Evolutionary conservation across 2,797 vertebrate species (phyloP).

Genomic region (Phaenicophaeus curvirostris): DNA sequence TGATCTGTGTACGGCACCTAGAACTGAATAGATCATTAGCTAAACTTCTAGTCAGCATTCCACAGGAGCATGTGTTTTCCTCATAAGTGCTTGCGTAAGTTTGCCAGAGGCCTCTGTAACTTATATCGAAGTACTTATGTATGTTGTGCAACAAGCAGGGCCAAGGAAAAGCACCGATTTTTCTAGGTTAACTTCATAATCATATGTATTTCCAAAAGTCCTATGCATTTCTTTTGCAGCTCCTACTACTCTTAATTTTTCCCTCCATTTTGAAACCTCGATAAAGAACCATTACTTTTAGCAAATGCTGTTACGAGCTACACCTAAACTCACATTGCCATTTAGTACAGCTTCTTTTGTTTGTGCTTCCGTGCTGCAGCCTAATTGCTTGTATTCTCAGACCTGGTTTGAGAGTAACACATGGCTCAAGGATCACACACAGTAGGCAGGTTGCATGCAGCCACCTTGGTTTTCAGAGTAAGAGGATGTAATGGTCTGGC

Average conservation of each 20-base stretch:
- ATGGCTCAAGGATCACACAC: fast-evolving
- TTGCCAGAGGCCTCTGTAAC: not conserved
- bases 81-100: not conserved
- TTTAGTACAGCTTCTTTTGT: not conserved
- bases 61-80: conserved; percentile 2
- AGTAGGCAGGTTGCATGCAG: not conserved
- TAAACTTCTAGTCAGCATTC: conserved; percentile 46
- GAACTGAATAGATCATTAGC: conserved; percentile 53
- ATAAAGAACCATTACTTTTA: not conserved
- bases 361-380: not conserved
- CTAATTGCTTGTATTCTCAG: not conserved
- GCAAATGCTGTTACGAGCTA: not conserved
- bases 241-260: not conserved
- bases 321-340: fast-evolving
- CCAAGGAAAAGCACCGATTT: not conserved
- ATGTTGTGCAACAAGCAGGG: not conserved
- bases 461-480: not conserved
- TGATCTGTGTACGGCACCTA: conserved; percentile 3
- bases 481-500: not conserved
- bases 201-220: not conserved
- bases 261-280: not conserved
- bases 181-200: not conserved
- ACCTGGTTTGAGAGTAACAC: not conserved
- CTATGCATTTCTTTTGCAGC: not conserved
- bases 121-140: not conserved